Evolutionary conservation across 2,797 vertebrate species (phyloP), one percentile per base, ranked within the genome.

Genomic region (Tenualosa thibaudeaui): DNA sequence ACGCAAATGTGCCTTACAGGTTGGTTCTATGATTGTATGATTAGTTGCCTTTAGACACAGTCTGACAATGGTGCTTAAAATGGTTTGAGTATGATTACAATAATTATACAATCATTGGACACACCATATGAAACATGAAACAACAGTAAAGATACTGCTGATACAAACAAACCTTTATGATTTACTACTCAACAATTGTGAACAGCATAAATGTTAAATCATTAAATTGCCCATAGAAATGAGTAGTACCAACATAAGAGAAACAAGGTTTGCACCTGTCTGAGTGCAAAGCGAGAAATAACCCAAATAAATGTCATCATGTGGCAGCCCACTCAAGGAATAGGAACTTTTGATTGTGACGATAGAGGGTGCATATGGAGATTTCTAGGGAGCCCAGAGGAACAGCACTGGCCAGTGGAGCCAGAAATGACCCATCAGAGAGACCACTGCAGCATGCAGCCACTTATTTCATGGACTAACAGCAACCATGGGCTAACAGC

Each of bases 391-490:
- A 54, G 60, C 24, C 24, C 19, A 40, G 26, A 22, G 84, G 83
- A 68, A 46, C 50, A n/a, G 54, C 82, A 81, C 81, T 84, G 54
- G 56, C 85, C 82, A 86, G 65, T 86, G 87, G 84, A 86, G 85
- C 87, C 54, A 56, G 68, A 84, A 88, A 88, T 84, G 84, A 43
- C 81, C 87, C 84, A 83, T 88, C 83, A 86, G 53, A 68, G 40
- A 15, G 65, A 5, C 56, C 83, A 86, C 56, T 81, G 85, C 83
- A 85, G 86, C 82, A 86, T 84, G 90, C 91, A 92, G 90, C 89
- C 92, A 91, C 92, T 93, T 92, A 94, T 94, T 94, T 94, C 93
- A 94, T 93, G 93, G 93, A 86, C 93, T 90, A 89, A 88, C 88
- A 90, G 89, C 89, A 92, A 90, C 93, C 89, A 94, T 93, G 93